These are phyloP conservation scores for Miltochrista miniata DNA, from an alignment of 2,888 invertebrate species.

Conservation along the genomic window DNA sequence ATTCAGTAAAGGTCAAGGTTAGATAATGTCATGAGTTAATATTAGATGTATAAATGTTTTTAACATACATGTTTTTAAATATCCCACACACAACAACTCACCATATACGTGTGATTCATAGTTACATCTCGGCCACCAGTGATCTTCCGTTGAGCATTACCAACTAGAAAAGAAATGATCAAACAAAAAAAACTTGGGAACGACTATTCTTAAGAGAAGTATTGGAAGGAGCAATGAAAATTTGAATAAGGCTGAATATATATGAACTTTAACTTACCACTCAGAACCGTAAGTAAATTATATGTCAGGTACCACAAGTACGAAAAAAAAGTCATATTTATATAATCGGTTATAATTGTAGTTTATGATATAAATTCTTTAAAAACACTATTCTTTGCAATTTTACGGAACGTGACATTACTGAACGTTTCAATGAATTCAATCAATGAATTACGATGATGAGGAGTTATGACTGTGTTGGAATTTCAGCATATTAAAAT, in stretches of 20 bases:
- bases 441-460: background rate
- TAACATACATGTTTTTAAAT: too few species aligned
- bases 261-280: background rate
- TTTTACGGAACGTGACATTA: conserved; percentile 34
- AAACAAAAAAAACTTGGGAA: too few species aligned
- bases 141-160: background rate
- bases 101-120: background rate
- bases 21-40: too few species aligned
- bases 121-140: background rate
- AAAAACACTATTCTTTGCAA: conserved; percentile 11
- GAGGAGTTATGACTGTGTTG: background rate
- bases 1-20: too few species aligned
- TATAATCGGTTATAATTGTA: too few species aligned
- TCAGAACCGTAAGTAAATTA: background rate
- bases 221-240: too few species aligned
- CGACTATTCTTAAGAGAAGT: too few species aligned
- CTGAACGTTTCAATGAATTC: conserved; percentile 39
- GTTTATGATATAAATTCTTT: background rate
- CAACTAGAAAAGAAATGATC: background rate
- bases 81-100: too few species aligned
- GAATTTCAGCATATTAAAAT: background rate
- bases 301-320: background rate
- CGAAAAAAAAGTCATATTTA: background rate
- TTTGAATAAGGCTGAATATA: background rate
- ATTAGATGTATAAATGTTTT: too few species aligned